Evolutionary conservation across 2,797 vertebrate species (phyloP).

Genomic region (Hippocampus kuda): DNA sequence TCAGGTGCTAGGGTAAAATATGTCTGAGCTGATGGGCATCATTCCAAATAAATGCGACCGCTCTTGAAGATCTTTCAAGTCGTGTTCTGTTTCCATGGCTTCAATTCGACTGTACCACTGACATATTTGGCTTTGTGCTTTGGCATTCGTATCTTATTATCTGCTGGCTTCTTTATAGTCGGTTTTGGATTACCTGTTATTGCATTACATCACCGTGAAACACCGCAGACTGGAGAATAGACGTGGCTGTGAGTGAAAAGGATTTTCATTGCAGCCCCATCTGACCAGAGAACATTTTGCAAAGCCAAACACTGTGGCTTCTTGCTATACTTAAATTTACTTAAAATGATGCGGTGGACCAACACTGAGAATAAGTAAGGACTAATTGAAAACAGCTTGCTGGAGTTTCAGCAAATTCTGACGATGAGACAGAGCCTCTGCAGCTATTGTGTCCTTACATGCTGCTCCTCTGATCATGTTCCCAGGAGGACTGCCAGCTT

Average conservation of each 20-base stretch:
- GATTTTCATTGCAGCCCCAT: slow-evolving; percentile 21
- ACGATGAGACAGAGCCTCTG: slow-evolving; percentile 40
- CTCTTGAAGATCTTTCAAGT: slow-evolving; percentile 1
- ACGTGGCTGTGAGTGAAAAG: slow-evolving; percentile 12
- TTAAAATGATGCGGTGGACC: slow-evolving; percentile 57
- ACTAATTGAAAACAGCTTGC: slow-evolving; percentile 60
- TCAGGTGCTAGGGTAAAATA: not conserved
- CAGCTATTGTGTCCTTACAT: slow-evolving; percentile 32
- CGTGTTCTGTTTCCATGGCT: not conserved
- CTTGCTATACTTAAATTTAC: slow-evolving; percentile 51
- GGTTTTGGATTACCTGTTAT: slow-evolving; percentile 16
- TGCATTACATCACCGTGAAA: slow-evolving; percentile 14
- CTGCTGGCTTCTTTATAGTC: slow-evolving; percentile 7
- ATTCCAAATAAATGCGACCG: not conserved
- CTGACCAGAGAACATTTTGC: slow-evolving; percentile 28
- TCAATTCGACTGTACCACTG: slow-evolving; percentile 1
- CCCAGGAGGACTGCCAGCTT: slow-evolving; percentile 44
- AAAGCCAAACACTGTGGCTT: slow-evolving; percentile 57
- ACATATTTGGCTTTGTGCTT: slow-evolving; percentile 3
- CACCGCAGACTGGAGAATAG: not conserved
- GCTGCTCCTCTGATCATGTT: slow-evolving; percentile 39
- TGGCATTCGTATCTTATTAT: not conserved
- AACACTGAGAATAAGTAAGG: slow-evolving; percentile 44
- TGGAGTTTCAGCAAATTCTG: slow-evolving; percentile 21
- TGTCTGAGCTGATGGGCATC: not conserved